Evolutionary conservation across 2,888 invertebrate species (phyloP), one percentile per base, ranked within the genome.

Genomic region (Rhodophaea formosa): DNA sequence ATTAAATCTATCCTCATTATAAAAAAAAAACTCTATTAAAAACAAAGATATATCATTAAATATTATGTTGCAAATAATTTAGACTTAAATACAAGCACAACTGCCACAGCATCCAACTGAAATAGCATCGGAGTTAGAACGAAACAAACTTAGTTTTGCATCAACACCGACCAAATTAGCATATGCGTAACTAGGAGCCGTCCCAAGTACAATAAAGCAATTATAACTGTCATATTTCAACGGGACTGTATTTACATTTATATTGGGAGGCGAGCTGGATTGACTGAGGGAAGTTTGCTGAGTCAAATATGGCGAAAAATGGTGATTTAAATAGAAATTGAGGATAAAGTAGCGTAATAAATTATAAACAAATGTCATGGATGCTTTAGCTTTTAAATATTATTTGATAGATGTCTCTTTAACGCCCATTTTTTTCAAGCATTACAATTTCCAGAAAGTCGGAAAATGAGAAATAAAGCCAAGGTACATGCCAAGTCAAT

Each of bases 171-270:
- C 47, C 14, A 49, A 70, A 87, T 87, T 86, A 80, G 74, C 86
- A 84, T 84, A 85, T 68, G 71, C 65, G 67, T 65, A 67, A 66
- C 66, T 71, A 71, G 69, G 63, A 69, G 67, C 67, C 23, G 70
- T 75, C 69, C 73, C 77, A 80, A 85, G 85, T 79, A 83, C 88
- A 90, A 90, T 90, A 90, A 89, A 90, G 85, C 88, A 91, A 91
- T 91, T 90, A 90, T 88, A 84, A 82, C 86, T 82, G 89, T 84
- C 87, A 88, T 88, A 90, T 90, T 90, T 90, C 88, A 86, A 75
- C 75, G 74, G 35, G 49, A 65, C 73, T 77, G 68, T 88, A 91
- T 91, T 91, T 87, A 89, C 90, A 91, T 91, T 86, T 91, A 91
- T 90, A 91, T 91, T 90, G 89, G 81, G 77, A 75, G 73, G 67